Base-by-base conservation (phyloP, 1,140 invertebrate species). In the Anagrus nilaparvatae region DNA sequence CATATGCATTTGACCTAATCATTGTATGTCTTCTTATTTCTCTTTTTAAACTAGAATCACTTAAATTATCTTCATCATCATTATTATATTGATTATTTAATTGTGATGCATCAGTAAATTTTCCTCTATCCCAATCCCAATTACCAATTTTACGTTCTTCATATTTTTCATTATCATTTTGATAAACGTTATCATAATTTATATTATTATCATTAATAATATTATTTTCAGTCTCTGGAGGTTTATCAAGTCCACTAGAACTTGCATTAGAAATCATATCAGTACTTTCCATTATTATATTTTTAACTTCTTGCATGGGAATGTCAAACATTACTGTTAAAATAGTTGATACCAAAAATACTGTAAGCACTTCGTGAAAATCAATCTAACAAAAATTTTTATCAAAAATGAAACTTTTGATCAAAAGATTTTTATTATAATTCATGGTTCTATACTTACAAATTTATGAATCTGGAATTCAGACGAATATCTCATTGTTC, bases 251-350 rank as follows among this genome's bases (percentile, higher is more conserved):
- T 4, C 31, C 12, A 34, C 23, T 12, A 28, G 10, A 10, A 25
- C n/a, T n/a, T n/a, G n/a, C n/a, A n/a, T n/a, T n/a, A n/a, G n/a
- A n/a, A n/a, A 43, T 16, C 13, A 21, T 35, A 17, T 64, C 57
- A 4, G 58, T 62, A 32, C 54, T 52, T 37, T 67, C 64, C 50
- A 66, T 59, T 24, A 71, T 50, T 18, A 73, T 58, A 36, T 50
- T 67, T 35, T 71, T 72, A 5, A 74, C 53, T 42, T 73, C 66
- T 54, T 74, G 71, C 52, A 72, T 67, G 24, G 73, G 73, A 49
- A 74, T 56, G 53, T 75, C 72, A 43, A 75, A 63, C 18, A 74
- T 54, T 43, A 75, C 51, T 1, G 71, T 70, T 18, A 75, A 34
- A 12, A 67, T 31, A 12, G 62, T 35, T 1, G 71, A 71, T 14